Percentiles rank a stretch among this genome's conserved stretches.
phyloP scores from a whole-genome alignment of 2,888 invertebrate species.

The Rhimphoctona megacephalus region DNA sequence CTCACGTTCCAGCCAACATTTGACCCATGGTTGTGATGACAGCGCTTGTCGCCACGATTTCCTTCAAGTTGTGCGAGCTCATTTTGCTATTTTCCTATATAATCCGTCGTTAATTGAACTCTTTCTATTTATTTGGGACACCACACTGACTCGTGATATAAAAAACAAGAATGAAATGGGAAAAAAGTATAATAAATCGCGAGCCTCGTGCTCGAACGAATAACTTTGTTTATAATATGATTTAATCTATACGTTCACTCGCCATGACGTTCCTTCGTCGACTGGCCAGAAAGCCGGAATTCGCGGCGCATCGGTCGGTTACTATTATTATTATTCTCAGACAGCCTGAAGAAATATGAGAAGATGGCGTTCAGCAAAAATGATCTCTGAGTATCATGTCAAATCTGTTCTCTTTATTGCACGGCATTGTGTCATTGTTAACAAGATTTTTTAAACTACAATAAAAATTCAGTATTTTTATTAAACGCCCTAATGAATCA shows the following conservation, averaged over 20 bases:
- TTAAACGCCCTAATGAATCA: too few species aligned
- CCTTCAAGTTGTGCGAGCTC: slow-evolving; percentile 89
- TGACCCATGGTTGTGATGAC: slow-evolving; percentile 92
- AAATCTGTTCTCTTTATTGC: not conserved
- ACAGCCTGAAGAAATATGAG: not conserved
- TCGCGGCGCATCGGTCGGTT: not conserved
- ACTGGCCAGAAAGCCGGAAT: not conserved
- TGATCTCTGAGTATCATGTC: not conserved
- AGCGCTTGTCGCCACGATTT: slow-evolving; percentile 89
- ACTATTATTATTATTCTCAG: slow-evolving; percentile 8
- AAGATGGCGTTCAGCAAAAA: not conserved
- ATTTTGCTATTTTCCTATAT: slow-evolving; percentile 73
- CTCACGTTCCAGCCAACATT: slow-evolving; percentile 92
- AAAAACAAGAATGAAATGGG: not conserved
- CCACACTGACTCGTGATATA: not conserved
- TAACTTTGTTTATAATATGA: not conserved
- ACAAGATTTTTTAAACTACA: too few species aligned
- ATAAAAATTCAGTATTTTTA: too few species aligned
- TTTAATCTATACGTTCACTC: not conserved
- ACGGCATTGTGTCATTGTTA: not conserved
- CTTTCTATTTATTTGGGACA: not conserved
- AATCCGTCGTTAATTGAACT: not conserved
- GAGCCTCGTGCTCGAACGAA: slow-evolving; percentile 4
- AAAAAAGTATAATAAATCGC: not conserved
- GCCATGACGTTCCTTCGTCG: slow-evolving; percentile 21